Base-by-base conservation (phyloP, 2,888 invertebrate species). In the Andrena fulva region DNA sequence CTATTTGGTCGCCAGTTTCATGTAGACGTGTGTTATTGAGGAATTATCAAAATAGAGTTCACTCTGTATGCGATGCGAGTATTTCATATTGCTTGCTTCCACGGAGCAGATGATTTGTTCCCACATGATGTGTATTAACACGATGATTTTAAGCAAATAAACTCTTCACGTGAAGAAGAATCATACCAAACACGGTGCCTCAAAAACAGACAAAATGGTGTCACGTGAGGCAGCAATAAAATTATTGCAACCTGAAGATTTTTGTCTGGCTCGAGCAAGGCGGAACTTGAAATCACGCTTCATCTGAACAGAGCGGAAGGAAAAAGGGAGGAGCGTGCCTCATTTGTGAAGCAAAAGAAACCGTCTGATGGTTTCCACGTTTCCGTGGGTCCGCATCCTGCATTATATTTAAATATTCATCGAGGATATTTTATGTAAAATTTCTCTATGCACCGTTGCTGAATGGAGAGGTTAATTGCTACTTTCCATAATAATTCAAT, bases 401-500 rank as follows among this genome's bases (percentile, higher is more conserved):
- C 76, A 78, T 86, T 85, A 78, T 77, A 77, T 88, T 88, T 88
- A 88, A 87, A 90, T 89, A 90, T 90, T 88, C 89, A 89, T 89
- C 90, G 89, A 84, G 82, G 86, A 91, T 88, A 88, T 89, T 87
- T 89, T 86, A 86, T 87, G 85, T 77, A 87, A 89, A 86, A 84
- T 78, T 33, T 85, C 70, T 70, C 73, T 63, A 74, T 69, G 79
- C 75, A 71, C 76, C 83, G 85, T 82, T 87, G 81, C 85, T 74
- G 87, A 89, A 89, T 88, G 78, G 82, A 85, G 74, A 86, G 86
- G 87, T 91, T 91, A 91, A 91, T 91, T 90, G 89, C 91, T 91
- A 86, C 85, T 91, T 91, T 90, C 86, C 91, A 91, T 91, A 90
- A 91, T 91, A 89, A 90, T 91, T 89, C 89, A 89, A 89, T 90